Percentiles rank a stretch among this genome's conserved stretches.
Conservation (phyloP, 1,140 invertebrate species). For the Nephila pilipes region DNA sequence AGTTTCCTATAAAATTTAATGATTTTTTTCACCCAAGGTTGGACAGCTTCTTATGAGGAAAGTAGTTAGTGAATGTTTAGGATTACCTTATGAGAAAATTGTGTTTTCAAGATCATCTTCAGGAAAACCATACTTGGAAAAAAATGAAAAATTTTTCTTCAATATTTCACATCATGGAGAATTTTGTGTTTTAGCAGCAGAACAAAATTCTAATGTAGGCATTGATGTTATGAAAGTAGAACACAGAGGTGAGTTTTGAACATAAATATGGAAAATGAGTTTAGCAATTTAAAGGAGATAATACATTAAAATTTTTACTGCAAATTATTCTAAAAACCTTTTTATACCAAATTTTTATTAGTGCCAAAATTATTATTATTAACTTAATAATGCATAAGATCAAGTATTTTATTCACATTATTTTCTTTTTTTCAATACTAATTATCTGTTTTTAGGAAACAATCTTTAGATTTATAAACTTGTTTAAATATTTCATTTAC, state of each 20-base stretch:
- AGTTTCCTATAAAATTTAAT: not conserved
- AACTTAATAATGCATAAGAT: no score
- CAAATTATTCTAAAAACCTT: no score
- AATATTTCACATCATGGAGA: slow-evolving; percentile 96
- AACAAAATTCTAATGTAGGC: slow-evolving; percentile 81
- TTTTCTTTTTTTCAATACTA: no score
- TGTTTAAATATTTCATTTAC: no score
- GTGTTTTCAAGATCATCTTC: slow-evolving; percentile 81
- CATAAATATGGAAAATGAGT: no score
- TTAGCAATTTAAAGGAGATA: no score
- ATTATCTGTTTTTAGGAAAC: no score
- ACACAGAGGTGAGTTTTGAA: slow-evolving; percentile 76
- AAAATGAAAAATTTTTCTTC: slow-evolving; percentile 84
- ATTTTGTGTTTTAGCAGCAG: slow-evolving; percentile 91
- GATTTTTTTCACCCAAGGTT: slow-evolving; percentile 82
- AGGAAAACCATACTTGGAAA: slow-evolving; percentile 60
- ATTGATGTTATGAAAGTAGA: slow-evolving; percentile 84
- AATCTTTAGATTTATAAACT: no score
- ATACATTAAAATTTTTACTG: no score
- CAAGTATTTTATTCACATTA: no score
- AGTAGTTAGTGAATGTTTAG: slow-evolving; percentile 85
- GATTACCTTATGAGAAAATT: slow-evolving; percentile 86
- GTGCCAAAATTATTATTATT: no score
- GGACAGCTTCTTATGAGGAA: slow-evolving; percentile 93
- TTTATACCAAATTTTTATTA: no score